Percentiles rank a stretch among this genome's conserved stretches.
Conservation (phyloP, 2,888 invertebrate genomes). For the Morpho deidamia region DNA sequence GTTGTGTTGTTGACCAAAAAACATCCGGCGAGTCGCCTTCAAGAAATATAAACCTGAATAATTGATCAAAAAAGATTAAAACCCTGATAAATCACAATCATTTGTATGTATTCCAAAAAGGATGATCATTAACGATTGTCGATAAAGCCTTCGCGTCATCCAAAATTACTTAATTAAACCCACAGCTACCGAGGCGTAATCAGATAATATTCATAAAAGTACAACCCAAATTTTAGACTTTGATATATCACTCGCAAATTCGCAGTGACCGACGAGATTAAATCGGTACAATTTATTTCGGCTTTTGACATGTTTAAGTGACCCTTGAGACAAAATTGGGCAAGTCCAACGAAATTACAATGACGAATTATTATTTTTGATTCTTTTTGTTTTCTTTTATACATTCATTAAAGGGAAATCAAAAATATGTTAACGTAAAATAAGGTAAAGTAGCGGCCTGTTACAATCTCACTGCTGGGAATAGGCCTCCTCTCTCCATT, state of each 20-base stretch:
- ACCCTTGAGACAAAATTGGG: conserved; percentile 45
- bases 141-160: conserved; percentile 18
- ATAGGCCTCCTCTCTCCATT: too few relatives aligned
- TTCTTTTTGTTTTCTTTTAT: neutral
- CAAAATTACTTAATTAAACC: conserved; percentile 53
- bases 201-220: conserved; percentile 50
- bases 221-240: conserved; percentile 60
- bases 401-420: too few relatives aligned
- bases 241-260: conserved; percentile 62
- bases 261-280: conserved; percentile 41
- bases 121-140: conserved; percentile 21
- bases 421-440: too few relatives aligned
- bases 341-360: conserved; percentile 16
- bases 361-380: neutral
- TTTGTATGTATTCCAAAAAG: conserved; percentile 20
- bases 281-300: conserved; percentile 50
- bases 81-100: conserved; percentile 23
- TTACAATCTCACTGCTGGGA: too few relatives aligned
- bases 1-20: too few relatives aligned
- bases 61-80: conserved; percentile 18
- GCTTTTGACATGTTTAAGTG: conserved; percentile 45
- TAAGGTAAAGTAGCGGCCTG: too few relatives aligned
- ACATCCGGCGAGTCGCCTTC: neutral
- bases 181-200: conserved; percentile 18
- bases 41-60: conserved; percentile 8